Percentiles rank a stretch among this genome's conserved stretches.
phyloP scores from a whole-genome alignment of 2,113 vertebrate species.

The Scolopax mira region DNA sequence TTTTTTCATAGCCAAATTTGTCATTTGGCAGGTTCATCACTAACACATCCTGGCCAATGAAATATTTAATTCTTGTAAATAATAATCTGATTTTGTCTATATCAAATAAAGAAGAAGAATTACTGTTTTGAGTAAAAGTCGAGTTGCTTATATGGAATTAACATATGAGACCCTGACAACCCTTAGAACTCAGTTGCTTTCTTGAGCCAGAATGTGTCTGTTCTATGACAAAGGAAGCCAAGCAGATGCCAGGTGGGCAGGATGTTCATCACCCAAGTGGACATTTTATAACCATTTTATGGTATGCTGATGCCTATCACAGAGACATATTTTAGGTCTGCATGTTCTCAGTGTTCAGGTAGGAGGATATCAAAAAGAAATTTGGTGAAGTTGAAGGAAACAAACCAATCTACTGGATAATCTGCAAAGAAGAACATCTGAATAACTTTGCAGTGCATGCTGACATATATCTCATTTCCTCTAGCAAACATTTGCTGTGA shows the following conservation, averaged over 20 bases:
- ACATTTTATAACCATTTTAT: neutral
- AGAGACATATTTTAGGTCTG: neutral
- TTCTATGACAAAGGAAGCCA: neutral
- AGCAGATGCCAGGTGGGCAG: neutral
- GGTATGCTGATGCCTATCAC: neutral
- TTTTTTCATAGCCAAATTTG: too few species aligned
- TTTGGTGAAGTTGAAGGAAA: neutral
- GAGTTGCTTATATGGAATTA: neutral
- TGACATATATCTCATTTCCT: neutral
- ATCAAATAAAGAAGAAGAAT: neutral
- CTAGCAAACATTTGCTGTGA: neutral
- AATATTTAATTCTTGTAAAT: neutral
- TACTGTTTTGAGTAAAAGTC: neutral
- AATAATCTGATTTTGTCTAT: neutral
- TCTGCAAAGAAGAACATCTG: neutral
- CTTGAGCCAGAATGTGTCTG: neutral
- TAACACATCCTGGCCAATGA: neutral
- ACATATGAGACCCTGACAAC: neutral
- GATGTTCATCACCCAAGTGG: neutral
- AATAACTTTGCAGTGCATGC: neutral
- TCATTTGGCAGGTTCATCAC: neutral
- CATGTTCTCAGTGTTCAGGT: neutral
- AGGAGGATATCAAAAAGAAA: neutral
- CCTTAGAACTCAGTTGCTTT: neutral
- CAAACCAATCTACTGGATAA: neutral